Evolutionary conservation across 2,888 invertebrate species (phyloP).

Genomic region (Ophioninae sp.): DNA sequence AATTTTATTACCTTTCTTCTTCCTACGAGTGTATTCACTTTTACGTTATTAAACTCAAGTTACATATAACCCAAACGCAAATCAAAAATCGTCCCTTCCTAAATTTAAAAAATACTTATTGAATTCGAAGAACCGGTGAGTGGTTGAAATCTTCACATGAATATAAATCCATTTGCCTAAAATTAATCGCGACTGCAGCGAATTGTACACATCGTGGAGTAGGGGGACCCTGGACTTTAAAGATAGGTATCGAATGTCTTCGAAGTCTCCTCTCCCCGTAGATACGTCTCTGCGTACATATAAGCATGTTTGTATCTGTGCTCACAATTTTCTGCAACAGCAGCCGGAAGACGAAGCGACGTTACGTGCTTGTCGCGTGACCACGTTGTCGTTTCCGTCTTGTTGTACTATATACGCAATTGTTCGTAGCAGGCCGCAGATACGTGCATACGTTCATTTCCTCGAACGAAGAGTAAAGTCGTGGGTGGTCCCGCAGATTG

Average conservation of each 20-base stretch:
- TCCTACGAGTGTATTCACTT: too few species aligned
- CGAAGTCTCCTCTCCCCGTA: not conserved
- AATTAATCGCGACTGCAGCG: not conserved
- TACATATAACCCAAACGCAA: too few species aligned
- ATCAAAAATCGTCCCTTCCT: not conserved
- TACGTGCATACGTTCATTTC: conserved; percentile 41
- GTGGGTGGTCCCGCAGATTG: conserved; percentile 53
- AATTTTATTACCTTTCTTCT: too few species aligned
- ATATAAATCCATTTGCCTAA: not conserved
- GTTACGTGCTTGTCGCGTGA: conserved; percentile 51
- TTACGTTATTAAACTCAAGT: too few species aligned
- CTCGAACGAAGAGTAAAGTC: conserved; percentile 45
- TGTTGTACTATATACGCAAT: conserved; percentile 13
- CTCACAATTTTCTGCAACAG: conserved; percentile 9
- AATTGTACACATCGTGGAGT: not conserved
- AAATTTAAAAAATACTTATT: not conserved
- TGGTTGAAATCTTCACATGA: not conserved
- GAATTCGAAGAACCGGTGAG: not conserved
- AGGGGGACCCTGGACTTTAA: not conserved
- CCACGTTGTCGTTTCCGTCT: conserved; percentile 35
- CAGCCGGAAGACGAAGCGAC: conserved; percentile 53
- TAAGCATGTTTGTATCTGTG: not conserved
- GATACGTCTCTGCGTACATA: not conserved
- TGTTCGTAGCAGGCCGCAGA: not conserved
- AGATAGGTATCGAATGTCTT: too few species aligned